A percentile compares a stretch with the other conserved stretches of the same genome.
Conservation (phyloP, 2,888 invertebrate species). For the Drosophila demipolita region DNA sequence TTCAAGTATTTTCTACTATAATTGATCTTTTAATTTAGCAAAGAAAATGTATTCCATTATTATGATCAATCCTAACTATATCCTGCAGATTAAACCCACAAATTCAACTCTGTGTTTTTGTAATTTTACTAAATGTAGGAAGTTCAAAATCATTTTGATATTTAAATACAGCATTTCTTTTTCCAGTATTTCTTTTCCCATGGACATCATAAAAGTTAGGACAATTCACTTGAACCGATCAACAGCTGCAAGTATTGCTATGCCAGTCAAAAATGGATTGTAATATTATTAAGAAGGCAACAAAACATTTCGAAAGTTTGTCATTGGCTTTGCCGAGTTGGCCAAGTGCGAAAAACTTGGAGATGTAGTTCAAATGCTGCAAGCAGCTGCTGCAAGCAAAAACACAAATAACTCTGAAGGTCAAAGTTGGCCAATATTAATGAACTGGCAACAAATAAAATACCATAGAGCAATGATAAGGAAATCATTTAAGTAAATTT, state of each 20-base stretch:
- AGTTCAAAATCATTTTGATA: background rate
- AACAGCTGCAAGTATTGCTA: slow-evolving; percentile 7
- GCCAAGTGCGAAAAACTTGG: slow-evolving; percentile 38
- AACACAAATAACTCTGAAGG: slow-evolving; percentile 44
- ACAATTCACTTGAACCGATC: slow-evolving; percentile 16
- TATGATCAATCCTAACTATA: background rate
- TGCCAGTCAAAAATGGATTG: slow-evolving; percentile 1
- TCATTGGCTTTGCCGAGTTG: slow-evolving; percentile 35
- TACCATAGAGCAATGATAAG: background rate
- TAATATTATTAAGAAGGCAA: slow-evolving; percentile 15
- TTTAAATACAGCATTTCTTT: background rate
- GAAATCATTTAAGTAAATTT: background rate
- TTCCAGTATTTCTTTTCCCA: background rate
- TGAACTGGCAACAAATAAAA: slow-evolving; percentile 51
- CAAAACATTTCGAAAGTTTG: slow-evolving; percentile 58
- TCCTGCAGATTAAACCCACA: no score
- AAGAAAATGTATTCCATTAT: background rate
- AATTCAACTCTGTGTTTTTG: fast-evolving
- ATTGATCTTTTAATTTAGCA: background rate
- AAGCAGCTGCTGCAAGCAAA: slow-evolving; percentile 53
- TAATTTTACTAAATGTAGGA: background rate
- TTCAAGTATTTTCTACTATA: background rate
- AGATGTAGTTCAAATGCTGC: slow-evolving; percentile 34
- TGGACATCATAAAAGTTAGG: slow-evolving; percentile 27
- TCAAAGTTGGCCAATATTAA: slow-evolving; percentile 61